Evolutionary conservation across 2,113 vertebrate genomes (phyloP), one percentile per base, ranked within the genome.

Genomic region (Ceyx melanurus): DNA sequence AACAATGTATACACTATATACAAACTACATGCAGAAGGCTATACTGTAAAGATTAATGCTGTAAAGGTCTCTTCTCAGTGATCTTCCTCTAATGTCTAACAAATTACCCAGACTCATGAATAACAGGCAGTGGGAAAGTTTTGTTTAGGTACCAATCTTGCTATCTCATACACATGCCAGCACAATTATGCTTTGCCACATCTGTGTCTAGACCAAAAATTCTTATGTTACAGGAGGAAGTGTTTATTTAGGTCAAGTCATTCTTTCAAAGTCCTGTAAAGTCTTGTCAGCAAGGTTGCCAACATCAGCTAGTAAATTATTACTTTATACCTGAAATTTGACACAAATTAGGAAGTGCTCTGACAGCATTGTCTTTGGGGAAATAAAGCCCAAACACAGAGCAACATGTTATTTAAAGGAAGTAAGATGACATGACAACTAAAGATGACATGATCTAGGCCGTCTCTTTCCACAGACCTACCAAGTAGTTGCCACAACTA

Each of bases 1-100:
- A 72, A 60, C 37, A 31, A 11, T 0, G 0, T 19, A 15, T 10
- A 1, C 16, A 29, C 5, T 1, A 1, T 31, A 18, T 58, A 37
- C 46, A 79, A 37, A 23, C 3, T 28, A 7, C 11, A 6, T 17
- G 16, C 16, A 42, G 26, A 78, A 54, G 23, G 13, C 8, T 31
- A 5, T 8, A 12, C 14, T 13, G 50, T 51, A 26, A 51, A 51
- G 23, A 51, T 51, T 50, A 16, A 11, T 50, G 23, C 23, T 50
- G 48, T 50, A 50, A 50, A 51, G 50, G 25, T 14, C 13, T 9
- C 42, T 73, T 67, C 20, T 35, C 15, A 42, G 5, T 14, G 37
- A 10, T 43, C 8, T 28, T 71, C 61, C 60, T 46, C 26, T 50
- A 21, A 51, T 1, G 14, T n/a, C 56, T 82, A 35, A 82, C 19